Base-by-base conservation (phyloP, 2,797 vertebrate species). In the Pangasius mekongensis region DNA sequence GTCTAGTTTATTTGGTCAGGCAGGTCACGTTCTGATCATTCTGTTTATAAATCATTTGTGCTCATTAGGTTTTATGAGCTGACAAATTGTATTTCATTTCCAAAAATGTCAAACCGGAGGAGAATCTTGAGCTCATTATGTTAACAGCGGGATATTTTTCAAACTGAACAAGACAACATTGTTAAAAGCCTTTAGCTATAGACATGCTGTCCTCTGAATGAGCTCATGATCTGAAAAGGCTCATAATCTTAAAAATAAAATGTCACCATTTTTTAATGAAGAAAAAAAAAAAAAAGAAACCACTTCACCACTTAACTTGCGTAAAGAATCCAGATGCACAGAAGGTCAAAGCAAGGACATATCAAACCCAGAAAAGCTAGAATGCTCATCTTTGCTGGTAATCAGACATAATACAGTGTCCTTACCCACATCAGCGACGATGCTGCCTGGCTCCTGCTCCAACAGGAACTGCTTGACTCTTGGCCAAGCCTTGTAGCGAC, bases 391-490 rank as follows among this genome's bases (percentile, higher is more conserved):
- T 56, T 22, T 83, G n/a, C 43, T 30, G 30, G 30, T n/a, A 52
- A 66, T 13, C 36, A 78, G 74, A 52, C 5, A 3, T 24, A 85
- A 67, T 2, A 39, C 2, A 14, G 56, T 49, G 22, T 52, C n/a
- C 91, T 87, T 88, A 90, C 91, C 91, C 39, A 91, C 85, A 16
- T 96, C 95, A 56, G 95, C 96, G 16, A 97, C 91, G 47, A 97
- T 94, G 92, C 96, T 97, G 78, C 96, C 96, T 0, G 94, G 93
- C 90, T 95, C 92, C 91, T 96, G 95, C 84, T 97, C 95, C 91
- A 96, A 94, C 86, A 97, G 95, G 90, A 97, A 97, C 92, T 96
- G 95, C 3, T 93, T 95, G 18, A 96, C 96, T 92, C 96, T 96
- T 2, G 96, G 95, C 96, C 96, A 96, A 87, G 96, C 95, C 92